Evolutionary conservation across 2,113 vertebrate genomes (phyloP).

Genomic region (Pelvicachromis taeniatus): DNA sequence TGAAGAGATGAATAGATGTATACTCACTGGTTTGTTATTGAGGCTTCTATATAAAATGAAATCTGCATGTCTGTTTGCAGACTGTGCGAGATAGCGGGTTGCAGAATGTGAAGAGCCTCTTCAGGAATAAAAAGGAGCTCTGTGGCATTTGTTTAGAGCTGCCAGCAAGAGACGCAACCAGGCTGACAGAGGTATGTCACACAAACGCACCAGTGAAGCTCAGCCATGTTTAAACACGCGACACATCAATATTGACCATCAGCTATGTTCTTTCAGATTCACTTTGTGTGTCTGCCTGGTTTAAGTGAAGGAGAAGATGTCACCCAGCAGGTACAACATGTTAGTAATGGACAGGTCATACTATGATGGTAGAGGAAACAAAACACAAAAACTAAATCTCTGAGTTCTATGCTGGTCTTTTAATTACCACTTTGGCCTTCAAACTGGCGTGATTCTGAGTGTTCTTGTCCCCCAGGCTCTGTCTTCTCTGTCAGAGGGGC

Average conservation of each 20-base stretch:
- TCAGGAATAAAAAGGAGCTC: slow-evolving; percentile 87
- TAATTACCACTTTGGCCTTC: background rate
- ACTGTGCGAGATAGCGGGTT: slow-evolving; percentile 80
- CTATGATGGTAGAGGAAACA: background rate
- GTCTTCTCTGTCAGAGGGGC: slow-evolving; percentile 78
- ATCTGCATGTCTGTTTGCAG: slow-evolving; percentile 61
- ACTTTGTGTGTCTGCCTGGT: slow-evolving; percentile 84
- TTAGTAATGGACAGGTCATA: background rate
- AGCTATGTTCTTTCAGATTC: slow-evolving; percentile 73
- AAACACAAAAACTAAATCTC: background rate
- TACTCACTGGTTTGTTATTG: background rate
- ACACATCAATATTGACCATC: background rate
- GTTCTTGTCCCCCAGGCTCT: slow-evolving; percentile 59
- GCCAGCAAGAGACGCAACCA: slow-evolving; percentile 64
- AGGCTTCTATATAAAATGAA: too few species aligned
- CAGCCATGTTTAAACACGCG: background rate
- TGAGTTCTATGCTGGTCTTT: background rate
- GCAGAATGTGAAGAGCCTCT: slow-evolving; percentile 80
- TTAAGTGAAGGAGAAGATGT: slow-evolving; percentile 75
- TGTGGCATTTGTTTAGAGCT: slow-evolving; percentile 80
- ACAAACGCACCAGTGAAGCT: background rate
- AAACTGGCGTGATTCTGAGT: background rate
- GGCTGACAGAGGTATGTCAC: slow-evolving; percentile 82
- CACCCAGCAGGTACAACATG: slow-evolving; percentile 76
- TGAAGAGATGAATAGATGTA: background rate